Evolutionary conservation across 2,888 invertebrate genomes (phyloP).

Genomic region (Dolichomitus sp.): DNA sequence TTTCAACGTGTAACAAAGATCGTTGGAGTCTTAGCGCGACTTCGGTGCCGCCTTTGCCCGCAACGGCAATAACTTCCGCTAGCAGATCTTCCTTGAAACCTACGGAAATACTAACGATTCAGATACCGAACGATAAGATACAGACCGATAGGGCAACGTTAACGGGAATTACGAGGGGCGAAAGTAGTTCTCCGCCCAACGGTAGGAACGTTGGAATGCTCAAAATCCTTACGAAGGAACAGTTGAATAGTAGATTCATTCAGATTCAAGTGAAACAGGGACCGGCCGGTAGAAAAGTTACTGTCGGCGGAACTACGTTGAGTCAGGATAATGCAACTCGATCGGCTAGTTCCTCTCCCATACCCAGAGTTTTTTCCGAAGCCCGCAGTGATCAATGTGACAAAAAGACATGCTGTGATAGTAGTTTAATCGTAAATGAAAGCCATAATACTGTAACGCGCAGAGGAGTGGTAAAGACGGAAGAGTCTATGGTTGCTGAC

Average conservation of each 20-base stretch:
- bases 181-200: neutral
- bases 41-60: neutral
- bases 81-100: slow-evolving; percentile 7
- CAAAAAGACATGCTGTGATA: slow-evolving; percentile 40
- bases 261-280: slow-evolving; percentile 72
- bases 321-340: slow-evolving; percentile 11
- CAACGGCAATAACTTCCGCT: slow-evolving; percentile 4
- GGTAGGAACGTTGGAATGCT: slow-evolving; percentile 45
- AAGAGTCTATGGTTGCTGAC: neutral
- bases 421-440: slow-evolving; percentile 48
- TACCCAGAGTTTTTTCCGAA: neutral
- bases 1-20: neutral
- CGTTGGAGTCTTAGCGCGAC: neutral
- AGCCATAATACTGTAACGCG: slow-evolving; percentile 21
- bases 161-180: neutral
- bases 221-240: slow-evolving; percentile 78
- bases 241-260: slow-evolving; percentile 77
- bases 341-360: neutral
- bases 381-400: slow-evolving; percentile 34
- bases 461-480: neutral
- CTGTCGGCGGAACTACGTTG: slow-evolving; percentile 39
- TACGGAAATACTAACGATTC: slow-evolving; percentile 59
- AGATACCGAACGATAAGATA: slow-evolving; percentile 60
- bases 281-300: slow-evolving; percentile 70
- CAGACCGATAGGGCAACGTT: slow-evolving; percentile 1